phyloP scores from a whole-genome alignment of 1,140 invertebrate genomes.

The Protaetia brevitarsis region DNA sequence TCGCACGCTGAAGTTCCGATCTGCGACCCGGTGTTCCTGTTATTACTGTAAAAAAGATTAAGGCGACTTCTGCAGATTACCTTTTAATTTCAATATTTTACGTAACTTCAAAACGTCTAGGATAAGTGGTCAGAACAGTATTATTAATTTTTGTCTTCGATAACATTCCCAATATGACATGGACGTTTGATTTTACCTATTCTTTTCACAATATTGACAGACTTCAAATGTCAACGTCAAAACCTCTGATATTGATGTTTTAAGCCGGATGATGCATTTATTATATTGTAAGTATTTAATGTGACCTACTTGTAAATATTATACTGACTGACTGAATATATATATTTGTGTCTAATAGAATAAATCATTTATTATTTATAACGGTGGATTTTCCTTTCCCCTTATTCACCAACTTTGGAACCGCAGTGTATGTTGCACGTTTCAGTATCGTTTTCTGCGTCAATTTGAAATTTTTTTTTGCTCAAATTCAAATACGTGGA shows the following conservation, averaged over 20 bases:
- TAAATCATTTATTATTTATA: no score
- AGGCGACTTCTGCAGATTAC: constrained; percentile 18
- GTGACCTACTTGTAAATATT: constrained; percentile 37
- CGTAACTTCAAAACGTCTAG: not conserved
- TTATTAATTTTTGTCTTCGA: no score
- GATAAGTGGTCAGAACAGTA: not conserved
- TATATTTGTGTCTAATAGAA: constrained; percentile 16
- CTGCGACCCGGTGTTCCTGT: constrained; percentile 76
- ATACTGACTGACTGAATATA: constrained; percentile 37
- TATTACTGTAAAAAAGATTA: constrained; percentile 83
- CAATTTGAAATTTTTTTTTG: no score
- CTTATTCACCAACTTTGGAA: no score
- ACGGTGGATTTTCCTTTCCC: no score
- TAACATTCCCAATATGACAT: not conserved
- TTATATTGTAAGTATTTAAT: not conserved
- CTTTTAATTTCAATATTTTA: not conserved
- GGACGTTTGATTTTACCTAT: not conserved
- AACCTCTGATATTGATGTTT: not conserved
- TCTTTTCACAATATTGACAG: not conserved
- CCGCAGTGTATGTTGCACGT: no score
- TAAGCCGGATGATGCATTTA: not conserved
- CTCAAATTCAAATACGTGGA: no score
- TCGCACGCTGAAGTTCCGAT: constrained; percentile 76
- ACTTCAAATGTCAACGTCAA: not conserved
- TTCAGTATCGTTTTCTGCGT: no score